Percentiles rank a stretch among this genome's conserved stretches.
Evolutionary conservation across 2,113 vertebrate genomes (phyloP).

Genomic region (Aptenodytes patagonicus): DNA sequence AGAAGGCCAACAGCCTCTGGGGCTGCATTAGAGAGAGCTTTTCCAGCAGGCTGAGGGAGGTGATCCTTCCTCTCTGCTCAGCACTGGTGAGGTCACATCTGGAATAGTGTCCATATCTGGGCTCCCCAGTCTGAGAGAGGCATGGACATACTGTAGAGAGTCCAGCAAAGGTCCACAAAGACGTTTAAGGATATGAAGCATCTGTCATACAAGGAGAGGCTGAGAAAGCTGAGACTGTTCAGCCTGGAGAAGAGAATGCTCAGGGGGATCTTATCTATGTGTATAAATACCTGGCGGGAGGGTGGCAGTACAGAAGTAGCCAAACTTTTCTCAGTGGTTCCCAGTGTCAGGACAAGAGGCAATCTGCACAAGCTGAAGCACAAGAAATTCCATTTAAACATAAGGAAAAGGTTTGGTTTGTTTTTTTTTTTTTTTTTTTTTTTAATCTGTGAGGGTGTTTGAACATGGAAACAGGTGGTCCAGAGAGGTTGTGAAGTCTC

Average conservation of each 20-base stretch:
- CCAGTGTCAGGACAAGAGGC: no score
- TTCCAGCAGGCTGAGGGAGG: not conserved
- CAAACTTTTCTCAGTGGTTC: not conserved
- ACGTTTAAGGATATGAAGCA: not conserved
- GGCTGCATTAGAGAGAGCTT: not conserved
- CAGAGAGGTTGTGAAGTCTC: not conserved
- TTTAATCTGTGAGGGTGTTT: not conserved
- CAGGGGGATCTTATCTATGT: not conserved
- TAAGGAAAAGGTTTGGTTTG: not conserved
- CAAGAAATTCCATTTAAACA: not conserved
- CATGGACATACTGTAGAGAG: not conserved
- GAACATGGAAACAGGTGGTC: not conserved
- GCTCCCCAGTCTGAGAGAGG: not conserved
- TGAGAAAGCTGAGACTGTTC: not conserved
- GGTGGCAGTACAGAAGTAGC: not conserved
- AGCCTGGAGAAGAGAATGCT: not conserved
- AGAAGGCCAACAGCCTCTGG: not conserved
- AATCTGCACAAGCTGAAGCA: not conserved
- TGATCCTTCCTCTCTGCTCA: not conserved
- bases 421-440: not conserved
- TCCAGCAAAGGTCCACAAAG: not conserved
- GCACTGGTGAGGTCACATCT: not conserved
- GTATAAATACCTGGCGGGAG: not conserved
- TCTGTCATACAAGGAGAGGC: not conserved
- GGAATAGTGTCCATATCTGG: not conserved